A percentile compares a stretch with the other conserved stretches of the same genome.
phyloP scores from a whole-genome alignment of 2,888 invertebrate genomes.

The Aleiodes leptofemur region DNA sequence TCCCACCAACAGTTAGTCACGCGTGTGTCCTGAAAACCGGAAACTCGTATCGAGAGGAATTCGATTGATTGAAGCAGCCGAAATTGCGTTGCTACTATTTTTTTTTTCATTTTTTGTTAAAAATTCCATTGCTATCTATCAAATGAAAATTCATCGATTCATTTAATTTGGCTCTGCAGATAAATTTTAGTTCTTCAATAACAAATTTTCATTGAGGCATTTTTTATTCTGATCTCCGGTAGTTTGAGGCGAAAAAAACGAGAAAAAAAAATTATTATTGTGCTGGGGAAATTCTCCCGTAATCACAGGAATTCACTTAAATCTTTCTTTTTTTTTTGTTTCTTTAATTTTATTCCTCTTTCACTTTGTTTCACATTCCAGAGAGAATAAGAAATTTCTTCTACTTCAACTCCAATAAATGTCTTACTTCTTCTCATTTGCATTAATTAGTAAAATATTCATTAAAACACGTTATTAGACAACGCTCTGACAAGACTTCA shows the following conservation, averaged over 20 bases:
- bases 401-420: neutral
- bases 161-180: neutral
- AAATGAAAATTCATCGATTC: constrained; percentile 2
- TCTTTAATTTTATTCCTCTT: too few relatives aligned
- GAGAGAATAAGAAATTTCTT: too few relatives aligned
- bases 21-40: constrained; percentile 6
- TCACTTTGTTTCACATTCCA: too few relatives aligned
- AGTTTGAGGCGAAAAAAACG: too few relatives aligned
- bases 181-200: too few relatives aligned
- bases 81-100: neutral
- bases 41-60: constrained; percentile 15
- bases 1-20: constrained; percentile 19
- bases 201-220: too few relatives aligned
- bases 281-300: too few relatives aligned
- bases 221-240: too few relatives aligned
- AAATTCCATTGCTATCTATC: neutral
- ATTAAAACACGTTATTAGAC: constrained; percentile 9
- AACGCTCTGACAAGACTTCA: neutral
- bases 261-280: too few relatives aligned
- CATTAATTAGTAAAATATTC: constrained; percentile 43
- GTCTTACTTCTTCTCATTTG: constrained; percentile 11
- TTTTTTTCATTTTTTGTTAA: neutral
- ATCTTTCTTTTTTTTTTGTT: too few relatives aligned
- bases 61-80: constrained; percentile 20
- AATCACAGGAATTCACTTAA: too few relatives aligned